A percentile compares a stretch with the other conserved stretches of the same genome.
These are phyloP conservation scores for Euwallacea similis DNA, from an alignment of 1,140 invertebrate genomes.

Conservation along the genomic window DNA sequence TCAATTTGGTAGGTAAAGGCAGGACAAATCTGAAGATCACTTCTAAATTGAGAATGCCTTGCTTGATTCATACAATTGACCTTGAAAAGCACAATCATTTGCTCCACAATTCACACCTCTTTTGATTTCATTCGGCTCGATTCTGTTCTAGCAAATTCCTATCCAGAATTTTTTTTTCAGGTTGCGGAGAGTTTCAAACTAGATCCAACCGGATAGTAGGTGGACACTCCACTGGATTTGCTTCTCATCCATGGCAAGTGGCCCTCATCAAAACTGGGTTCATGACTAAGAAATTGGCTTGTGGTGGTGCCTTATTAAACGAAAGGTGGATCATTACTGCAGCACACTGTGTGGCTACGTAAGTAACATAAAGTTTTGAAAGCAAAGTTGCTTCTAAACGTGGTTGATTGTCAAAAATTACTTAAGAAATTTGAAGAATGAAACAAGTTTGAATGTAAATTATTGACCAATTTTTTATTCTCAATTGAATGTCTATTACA, in stretches of 20 bases:
- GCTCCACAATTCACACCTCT: too few relatives aligned
- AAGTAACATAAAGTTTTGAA: conserved; percentile 22
- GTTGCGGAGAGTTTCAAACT: conserved; percentile 84
- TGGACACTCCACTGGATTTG: conserved; percentile 86
- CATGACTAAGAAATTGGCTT: conserved; percentile 85
- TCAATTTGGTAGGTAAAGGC: too few relatives aligned
- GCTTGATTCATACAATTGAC: too few relatives aligned
- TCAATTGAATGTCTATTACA: conserved; percentile 46
- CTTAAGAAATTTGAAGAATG: neutral
- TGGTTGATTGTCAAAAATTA: neutral
- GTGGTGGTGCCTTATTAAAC: conserved; percentile 87
- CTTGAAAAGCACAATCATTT: too few relatives aligned
- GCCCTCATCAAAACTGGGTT: conserved; percentile 91
- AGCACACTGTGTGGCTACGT: conserved; percentile 87
- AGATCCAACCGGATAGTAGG: conserved; percentile 89
- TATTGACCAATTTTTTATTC: neutral
- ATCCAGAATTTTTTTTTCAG: conserved; percentile 57
- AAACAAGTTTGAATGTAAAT: too few relatives aligned
- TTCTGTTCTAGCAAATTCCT: too few relatives aligned
- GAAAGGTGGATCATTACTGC: conserved; percentile 89
- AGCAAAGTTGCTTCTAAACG: neutral
- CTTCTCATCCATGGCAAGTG: conserved; percentile 93
- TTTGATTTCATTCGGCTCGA: too few relatives aligned
- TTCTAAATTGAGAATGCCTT: too few relatives aligned
- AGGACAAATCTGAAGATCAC: too few relatives aligned